Conservation (phyloP, 2,113 vertebrate genomes). For the Pycnonotus jocosus region DNA sequence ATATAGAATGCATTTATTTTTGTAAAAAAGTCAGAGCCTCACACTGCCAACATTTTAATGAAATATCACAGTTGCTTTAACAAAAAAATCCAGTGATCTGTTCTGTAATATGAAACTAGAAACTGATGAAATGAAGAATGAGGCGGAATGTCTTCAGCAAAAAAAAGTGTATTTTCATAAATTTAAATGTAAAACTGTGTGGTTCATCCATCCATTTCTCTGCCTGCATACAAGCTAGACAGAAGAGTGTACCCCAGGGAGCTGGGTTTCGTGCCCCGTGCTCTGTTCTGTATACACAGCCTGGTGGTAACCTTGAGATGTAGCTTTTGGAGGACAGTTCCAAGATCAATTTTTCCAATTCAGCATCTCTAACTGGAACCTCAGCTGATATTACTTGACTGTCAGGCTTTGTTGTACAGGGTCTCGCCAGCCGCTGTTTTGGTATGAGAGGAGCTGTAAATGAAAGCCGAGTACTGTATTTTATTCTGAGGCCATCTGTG, state of each 20-base stretch:
- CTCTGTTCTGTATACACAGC: neutral
- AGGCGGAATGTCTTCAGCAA: neutral
- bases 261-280: neutral
- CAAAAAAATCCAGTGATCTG: neutral
- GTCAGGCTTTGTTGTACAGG: neutral
- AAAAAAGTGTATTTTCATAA: neutral
- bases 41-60: slow-evolving; percentile 33
- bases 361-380: neutral
- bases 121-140: neutral
- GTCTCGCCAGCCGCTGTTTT: neutral
- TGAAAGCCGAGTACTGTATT: neutral
- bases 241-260: neutral
- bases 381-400: neutral
- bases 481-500: neutral
- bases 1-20: neutral
- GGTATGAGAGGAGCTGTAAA: neutral
- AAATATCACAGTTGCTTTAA: neutral
- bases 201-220: slow-evolving; percentile 39
- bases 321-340: slow-evolving; percentile 23
- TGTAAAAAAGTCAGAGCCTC: neutral
- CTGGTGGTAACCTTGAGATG: slow-evolving; percentile 52
- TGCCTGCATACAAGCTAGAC: neutral
- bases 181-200: neutral
- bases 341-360: slow-evolving; percentile 46
- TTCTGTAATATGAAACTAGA: neutral